Conservation (phyloP, 2,797 vertebrate genomes). For the Pangasius larnaudii region DNA sequence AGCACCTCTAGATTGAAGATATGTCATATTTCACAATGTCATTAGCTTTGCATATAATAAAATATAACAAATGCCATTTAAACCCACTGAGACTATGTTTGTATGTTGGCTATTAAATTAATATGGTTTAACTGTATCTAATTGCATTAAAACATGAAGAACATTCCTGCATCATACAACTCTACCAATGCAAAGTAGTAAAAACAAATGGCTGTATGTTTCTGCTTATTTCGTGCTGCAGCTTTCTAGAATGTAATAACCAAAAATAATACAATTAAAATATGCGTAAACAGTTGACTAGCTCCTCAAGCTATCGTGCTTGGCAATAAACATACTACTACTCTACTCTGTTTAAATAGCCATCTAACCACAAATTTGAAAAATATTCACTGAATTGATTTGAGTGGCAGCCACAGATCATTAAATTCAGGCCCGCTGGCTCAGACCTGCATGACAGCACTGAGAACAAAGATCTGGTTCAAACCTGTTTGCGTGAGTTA, state of each 20-base stretch:
- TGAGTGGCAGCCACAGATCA: conserved; percentile 36
- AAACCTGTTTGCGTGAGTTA: conserved; percentile 47
- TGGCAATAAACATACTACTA: conserved; percentile 12
- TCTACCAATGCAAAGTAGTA: neutral
- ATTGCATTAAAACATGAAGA: neutral
- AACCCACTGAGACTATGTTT: neutral
- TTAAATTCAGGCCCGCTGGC: conserved; percentile 41
- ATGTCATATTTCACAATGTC: neutral
- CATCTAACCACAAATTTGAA: conserved; percentile 17
- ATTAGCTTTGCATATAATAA: neutral
- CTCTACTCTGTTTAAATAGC: neutral
- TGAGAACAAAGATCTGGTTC: conserved; percentile 41
- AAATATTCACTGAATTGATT: conserved; percentile 39
- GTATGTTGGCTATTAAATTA: neutral
- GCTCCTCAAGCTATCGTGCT: neutral
- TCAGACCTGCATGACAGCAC: conserved; percentile 28
- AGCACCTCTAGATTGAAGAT: neutral
- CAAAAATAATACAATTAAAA: neutral
- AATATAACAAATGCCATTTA: neutral
- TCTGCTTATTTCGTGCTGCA: neutral
- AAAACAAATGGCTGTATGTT: neutral
- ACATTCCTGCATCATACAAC: neutral
- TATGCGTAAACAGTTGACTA: neutral
- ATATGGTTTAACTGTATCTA: neutral
- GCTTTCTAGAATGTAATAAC: neutral